These are phyloP conservation scores for Urechis unicinctus DNA, from an alignment of 2,888 invertebrate species.

Conservation along the genomic window DNA sequence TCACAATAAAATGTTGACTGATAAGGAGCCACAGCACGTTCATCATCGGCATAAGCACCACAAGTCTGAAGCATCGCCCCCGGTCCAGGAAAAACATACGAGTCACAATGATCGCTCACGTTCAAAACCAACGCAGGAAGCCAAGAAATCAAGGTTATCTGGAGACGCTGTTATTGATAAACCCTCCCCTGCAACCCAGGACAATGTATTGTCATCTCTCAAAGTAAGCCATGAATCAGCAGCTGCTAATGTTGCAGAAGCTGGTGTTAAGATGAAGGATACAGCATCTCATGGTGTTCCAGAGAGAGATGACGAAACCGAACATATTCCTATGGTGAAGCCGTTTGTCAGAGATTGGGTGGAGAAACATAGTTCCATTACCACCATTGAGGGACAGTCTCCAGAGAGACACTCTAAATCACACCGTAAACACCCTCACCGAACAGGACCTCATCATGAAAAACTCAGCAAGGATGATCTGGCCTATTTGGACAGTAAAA, in stretches of 20 bases:
- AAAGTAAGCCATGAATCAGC: too few species aligned
- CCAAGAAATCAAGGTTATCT: too few species aligned
- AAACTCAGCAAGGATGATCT: neutral
- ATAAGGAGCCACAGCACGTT: neutral
- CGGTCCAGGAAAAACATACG: too few species aligned
- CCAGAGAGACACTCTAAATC: neutral
- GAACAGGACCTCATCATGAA: too few species aligned
- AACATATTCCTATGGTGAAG: neutral
- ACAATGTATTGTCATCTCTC: neutral
- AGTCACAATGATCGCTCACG: too few species aligned
- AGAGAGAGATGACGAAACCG: neutral
- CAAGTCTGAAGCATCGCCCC: neutral
- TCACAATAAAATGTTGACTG: slow-evolving; percentile 12
- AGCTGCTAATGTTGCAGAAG: too few species aligned
- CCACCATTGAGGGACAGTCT: neutral
- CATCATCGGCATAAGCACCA: neutral
- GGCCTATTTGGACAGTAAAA: neutral
- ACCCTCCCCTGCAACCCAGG: neutral
- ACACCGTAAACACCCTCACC: neutral
- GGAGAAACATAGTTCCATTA: slow-evolving; percentile 29
- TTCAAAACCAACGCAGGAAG: too few species aligned
- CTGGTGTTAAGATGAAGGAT: too few species aligned
- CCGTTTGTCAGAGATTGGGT: slow-evolving; percentile 46
- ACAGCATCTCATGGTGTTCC: too few species aligned
- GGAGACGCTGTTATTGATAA: too few species aligned